These are phyloP conservation scores for Ammodytes marinus DNA, from an alignment of 2,113 vertebrate species.

Conservation along the genomic window DNA sequence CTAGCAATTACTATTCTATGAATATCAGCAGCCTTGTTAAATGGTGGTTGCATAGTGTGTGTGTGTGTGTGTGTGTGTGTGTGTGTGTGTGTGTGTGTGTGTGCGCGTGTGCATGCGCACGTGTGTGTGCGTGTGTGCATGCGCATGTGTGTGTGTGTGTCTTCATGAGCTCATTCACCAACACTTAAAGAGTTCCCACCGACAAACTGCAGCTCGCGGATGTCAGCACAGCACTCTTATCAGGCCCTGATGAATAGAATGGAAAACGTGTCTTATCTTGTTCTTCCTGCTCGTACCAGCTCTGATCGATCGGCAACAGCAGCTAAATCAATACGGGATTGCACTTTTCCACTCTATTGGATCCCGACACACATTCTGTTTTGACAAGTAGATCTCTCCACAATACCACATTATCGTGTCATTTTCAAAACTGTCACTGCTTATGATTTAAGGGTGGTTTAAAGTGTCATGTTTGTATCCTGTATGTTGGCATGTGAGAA, in stretches of 20 bases:
- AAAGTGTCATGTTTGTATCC: conserved; percentile 26
- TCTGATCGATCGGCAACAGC: conserved; percentile 74
- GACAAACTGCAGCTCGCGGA: conserved; percentile 69
- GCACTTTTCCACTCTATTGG: conserved; percentile 80
- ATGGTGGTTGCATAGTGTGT: conserved; percentile 25
- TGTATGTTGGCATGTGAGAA: conserved; percentile 61
- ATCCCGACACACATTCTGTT: conserved; percentile 71
- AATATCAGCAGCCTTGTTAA: conserved; percentile 76
- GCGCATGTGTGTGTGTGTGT: conserved; percentile 5
- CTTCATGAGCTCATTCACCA: conserved; percentile 70
- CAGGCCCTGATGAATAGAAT: conserved; percentile 79
- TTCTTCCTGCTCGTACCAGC: conserved; percentile 75
- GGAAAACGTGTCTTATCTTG: conserved; percentile 80
- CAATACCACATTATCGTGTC: conserved; percentile 54
- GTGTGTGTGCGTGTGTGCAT: conserved; percentile 8
- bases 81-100: conserved; percentile 4
- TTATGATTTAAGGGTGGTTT: conserved; percentile 38
- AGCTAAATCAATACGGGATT: conserved; percentile 79
- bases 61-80: not conserved
- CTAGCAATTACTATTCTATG: conserved; percentile 64
- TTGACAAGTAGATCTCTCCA: conserved; percentile 69
- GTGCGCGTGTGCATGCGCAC: conserved; percentile 3
- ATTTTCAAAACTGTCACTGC: conserved; percentile 61
- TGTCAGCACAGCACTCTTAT: conserved; percentile 80
- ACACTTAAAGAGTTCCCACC: conserved; percentile 66